These are phyloP conservation scores for Eubasilissa regina DNA, from an alignment of 1,140 invertebrate species.

Conservation along the genomic window DNA sequence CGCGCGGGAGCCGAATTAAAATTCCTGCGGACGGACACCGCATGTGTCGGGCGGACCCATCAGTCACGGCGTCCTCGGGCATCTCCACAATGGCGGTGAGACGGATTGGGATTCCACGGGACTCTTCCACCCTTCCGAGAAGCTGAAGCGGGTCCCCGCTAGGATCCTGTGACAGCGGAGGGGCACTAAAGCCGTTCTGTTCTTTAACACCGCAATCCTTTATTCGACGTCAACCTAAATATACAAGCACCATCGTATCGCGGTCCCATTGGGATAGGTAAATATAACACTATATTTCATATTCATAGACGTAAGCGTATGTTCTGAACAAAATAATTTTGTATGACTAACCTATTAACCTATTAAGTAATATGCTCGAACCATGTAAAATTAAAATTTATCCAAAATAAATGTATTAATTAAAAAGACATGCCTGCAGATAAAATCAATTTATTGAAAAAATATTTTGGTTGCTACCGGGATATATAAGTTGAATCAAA, in stretches of 20 bases:
- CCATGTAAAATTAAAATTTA: too few species aligned
- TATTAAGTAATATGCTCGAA: too few species aligned
- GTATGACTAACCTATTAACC: too few species aligned
- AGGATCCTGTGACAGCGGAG: conserved; percentile 1
- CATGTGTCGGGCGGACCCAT: conserved; percentile 8
- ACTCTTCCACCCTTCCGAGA: conserved; percentile 27
- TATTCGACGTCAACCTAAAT: not conserved
- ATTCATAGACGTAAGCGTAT: too few species aligned
- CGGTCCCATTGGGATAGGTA: not conserved
- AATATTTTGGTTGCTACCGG: too few species aligned
- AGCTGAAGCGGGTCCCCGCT: conserved; percentile 11
- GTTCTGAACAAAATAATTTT: too few species aligned
- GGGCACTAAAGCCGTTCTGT: not conserved
- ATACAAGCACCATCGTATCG: not conserved
- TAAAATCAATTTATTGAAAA: too few species aligned
- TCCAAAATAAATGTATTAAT: too few species aligned
- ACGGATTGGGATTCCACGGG: conserved; percentile 34
- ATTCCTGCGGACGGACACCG: conserved; percentile 2
- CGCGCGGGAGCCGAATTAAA: conserved; percentile 36
- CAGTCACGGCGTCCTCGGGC: conserved; percentile 27
- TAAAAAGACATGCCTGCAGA: too few species aligned
- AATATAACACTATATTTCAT: not conserved
- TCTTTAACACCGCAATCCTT: too few species aligned
- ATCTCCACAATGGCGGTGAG: conserved; percentile 7
- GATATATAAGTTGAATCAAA: too few species aligned